Conservation (phyloP, 2,888 invertebrate species). For the Andrena camellia region DNA sequence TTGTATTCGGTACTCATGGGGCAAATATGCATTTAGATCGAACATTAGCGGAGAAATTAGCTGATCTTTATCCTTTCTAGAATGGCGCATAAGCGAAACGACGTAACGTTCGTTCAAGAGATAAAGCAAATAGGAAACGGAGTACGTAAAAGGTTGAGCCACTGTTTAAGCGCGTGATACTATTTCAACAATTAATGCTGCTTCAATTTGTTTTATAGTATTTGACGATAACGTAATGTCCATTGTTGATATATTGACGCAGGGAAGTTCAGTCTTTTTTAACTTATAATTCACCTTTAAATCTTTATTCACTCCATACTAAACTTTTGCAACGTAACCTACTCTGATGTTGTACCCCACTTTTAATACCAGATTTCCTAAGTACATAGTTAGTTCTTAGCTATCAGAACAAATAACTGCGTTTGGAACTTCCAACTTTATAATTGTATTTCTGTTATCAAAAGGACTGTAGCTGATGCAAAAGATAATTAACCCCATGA, state of each 20-base stretch:
- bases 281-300: neutral
- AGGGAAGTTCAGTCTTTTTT: neutral
- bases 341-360: no score
- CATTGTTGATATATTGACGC: neutral
- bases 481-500: no score
- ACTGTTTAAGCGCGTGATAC: neutral
- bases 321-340: no score
- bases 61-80: constrained; percentile 60
- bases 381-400: no score
- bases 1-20: constrained; percentile 59
- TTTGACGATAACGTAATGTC: neutral
- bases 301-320: no score
- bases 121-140: constrained; percentile 45
- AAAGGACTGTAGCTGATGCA: no score
- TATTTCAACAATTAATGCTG: neutral
- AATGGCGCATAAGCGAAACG: constrained; percentile 38
- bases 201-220: neutral
- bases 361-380: no score
- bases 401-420: no score
- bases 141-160: constrained; percentile 15
- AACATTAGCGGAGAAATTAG: constrained; percentile 66
- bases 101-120: constrained; percentile 36
- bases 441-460: no score
- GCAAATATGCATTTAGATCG: constrained; percentile 66
- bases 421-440: no score